These are phyloP conservation scores for Alectoris magna DNA, from an alignment of 2,797 vertebrate genomes.

Conservation along the genomic window DNA sequence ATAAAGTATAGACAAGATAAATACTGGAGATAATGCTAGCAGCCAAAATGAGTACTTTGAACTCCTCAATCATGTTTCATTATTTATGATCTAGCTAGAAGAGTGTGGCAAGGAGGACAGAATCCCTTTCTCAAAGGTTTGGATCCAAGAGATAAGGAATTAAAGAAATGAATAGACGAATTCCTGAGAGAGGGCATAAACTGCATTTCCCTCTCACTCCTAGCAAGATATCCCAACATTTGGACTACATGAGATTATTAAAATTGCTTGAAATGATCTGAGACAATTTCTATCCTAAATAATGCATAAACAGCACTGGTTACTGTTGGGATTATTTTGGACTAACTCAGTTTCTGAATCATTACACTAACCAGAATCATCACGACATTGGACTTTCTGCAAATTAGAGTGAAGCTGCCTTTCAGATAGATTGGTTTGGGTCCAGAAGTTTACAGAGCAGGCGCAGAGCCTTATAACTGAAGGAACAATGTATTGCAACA, in stretches of 20 bases:
- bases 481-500: neutral
- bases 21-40: slow-evolving; percentile 10
- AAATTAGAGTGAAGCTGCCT: neutral
- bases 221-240: neutral
- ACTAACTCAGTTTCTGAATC: neutral
- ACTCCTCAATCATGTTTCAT: neutral
- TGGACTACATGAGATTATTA: neutral
- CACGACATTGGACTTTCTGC: neutral
- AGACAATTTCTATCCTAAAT: slow-evolving; percentile 20
- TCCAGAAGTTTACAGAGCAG: neutral
- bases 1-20: slow-evolving; percentile 1
- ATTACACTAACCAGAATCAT: neutral
- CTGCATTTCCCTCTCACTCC: neutral
- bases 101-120: neutral
- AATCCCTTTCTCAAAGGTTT: neutral
- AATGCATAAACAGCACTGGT: neutral
- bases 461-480: neutral
- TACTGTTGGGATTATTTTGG: neutral
- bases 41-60: slow-evolving; percentile 33
- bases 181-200: neutral
- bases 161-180: neutral
- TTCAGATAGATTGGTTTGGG: neutral
- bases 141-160: neutral
- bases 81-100: slow-evolving; percentile 13
- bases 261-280: slow-evolving; percentile 1